These are phyloP conservation scores for Pseudocheirus occidentalis DNA, from an alignment of 2,797 vertebrate genomes.

Conservation along the genomic window DNA sequence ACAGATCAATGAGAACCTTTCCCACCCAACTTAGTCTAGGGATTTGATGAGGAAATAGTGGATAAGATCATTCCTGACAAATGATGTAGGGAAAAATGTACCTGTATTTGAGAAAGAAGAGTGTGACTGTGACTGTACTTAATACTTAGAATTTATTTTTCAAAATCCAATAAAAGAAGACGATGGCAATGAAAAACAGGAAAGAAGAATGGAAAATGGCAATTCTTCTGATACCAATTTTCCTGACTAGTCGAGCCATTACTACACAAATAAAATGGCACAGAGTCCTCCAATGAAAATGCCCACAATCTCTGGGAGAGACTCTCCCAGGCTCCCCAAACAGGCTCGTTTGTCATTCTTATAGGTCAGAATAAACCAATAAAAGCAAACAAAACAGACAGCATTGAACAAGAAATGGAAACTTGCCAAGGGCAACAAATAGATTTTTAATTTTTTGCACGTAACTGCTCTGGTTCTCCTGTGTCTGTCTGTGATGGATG, in stretches of 20 bases:
- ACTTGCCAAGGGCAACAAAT: conserved; percentile 58
- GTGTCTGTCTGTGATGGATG: conserved; percentile 60
- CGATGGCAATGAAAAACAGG: conserved; percentile 17
- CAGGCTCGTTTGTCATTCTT: conserved; percentile 51
- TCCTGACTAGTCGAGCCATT: not conserved
- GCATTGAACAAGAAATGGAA: conserved; percentile 66
- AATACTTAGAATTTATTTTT: conserved; percentile 9
- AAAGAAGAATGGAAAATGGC: not conserved
- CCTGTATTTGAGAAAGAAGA: not conserved
- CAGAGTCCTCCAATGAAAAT: not conserved
- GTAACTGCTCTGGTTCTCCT: conserved; percentile 40
- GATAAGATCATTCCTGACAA: not conserved
- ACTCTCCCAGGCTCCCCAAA: not conserved
- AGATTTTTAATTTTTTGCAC: conserved; percentile 65
- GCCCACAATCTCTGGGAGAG: not conserved
- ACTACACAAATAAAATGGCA: conserved; percentile 7
- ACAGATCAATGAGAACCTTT: not conserved
- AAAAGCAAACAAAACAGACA: conserved; percentile 49
- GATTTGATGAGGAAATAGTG: not conserved
- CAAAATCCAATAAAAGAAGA: conserved; percentile 26
- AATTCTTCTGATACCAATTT: not conserved
- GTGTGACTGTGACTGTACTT: not conserved
- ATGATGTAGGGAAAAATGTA: not conserved
- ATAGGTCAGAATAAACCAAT: conserved; percentile 47
- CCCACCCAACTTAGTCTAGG: not conserved